phyloP scores from a whole-genome alignment of 2,113 vertebrate species.

The Istiophorus platypterus region DNA sequence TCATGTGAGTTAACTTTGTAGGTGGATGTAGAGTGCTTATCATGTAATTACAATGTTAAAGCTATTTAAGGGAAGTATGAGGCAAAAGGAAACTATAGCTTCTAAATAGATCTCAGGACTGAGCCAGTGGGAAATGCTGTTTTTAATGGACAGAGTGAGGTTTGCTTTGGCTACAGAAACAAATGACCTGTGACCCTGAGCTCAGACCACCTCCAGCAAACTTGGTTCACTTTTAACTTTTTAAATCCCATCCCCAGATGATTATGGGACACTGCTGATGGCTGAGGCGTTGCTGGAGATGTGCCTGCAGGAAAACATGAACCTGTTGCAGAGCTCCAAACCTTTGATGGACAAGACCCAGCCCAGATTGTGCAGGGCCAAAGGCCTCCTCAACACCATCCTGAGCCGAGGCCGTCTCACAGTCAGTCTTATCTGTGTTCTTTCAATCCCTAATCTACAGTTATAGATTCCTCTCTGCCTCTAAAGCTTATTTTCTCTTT shows the following conservation, averaged over 20 bases:
- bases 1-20: conserved; percentile 23
- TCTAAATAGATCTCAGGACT: conserved; percentile 28
- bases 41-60: conserved; percentile 22
- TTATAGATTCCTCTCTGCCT: background rate
- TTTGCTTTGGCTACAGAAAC: conserved; percentile 69
- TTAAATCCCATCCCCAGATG: conserved; percentile 82
- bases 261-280: conserved; percentile 89
- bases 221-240: conserved; percentile 4
- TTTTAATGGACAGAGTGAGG: conserved; percentile 33
- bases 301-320: conserved; percentile 90
- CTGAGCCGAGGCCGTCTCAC: conserved; percentile 90
- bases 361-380: conserved; percentile 87
- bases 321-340: conserved; percentile 86
- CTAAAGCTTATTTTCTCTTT: background rate
- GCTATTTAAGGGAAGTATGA: conserved; percentile 40
- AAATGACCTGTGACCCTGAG: conserved; percentile 43
- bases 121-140: conserved; percentile 47
- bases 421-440: conserved; percentile 76
- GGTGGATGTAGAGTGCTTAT: conserved; percentile 28
- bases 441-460: background rate
- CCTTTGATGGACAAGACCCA: conserved; percentile 90
- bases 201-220: conserved; percentile 11
- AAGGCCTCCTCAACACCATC: conserved; percentile 87
- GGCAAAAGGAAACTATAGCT: conserved; percentile 44
- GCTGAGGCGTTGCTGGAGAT: conserved; percentile 93